phyloP scores from a whole-genome alignment of 2,888 invertebrate species.

The Conchocele bisecta region DNA sequence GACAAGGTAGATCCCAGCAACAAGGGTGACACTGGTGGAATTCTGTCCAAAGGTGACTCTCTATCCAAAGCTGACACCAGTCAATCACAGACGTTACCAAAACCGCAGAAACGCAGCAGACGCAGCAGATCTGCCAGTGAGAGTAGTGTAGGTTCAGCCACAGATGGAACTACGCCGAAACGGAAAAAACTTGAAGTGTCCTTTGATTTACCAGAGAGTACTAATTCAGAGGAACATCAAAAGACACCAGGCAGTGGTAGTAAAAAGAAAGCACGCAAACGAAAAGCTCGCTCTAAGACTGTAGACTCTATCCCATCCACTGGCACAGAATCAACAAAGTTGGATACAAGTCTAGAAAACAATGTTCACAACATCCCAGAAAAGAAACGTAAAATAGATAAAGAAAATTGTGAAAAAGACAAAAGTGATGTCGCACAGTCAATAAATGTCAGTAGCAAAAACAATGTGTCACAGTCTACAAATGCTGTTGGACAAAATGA shows the following conservation, averaged over 20 bases:
- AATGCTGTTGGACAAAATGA: slow-evolving; percentile 3
- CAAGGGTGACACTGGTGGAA: too few relatives aligned
- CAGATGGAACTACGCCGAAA: slow-evolving; percentile 35
- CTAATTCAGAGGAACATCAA: slow-evolving; percentile 13
- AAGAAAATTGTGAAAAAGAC: too few relatives aligned
- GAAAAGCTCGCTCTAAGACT: slow-evolving; percentile 51
- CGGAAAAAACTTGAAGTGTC: slow-evolving; percentile 40
- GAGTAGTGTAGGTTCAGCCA: slow-evolving; percentile 35
- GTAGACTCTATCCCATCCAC: not conserved
- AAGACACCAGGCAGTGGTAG: not conserved
- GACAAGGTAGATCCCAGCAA: too few relatives aligned
- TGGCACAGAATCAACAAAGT: slow-evolving; percentile 32
- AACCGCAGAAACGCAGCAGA: too few relatives aligned
- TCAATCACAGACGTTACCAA: too few relatives aligned
- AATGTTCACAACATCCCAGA: slow-evolving; percentile 31
- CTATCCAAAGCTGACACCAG: too few relatives aligned
- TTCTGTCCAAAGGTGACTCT: too few relatives aligned
- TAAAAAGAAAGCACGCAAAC: slow-evolving; percentile 56
- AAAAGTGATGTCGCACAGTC: too few relatives aligned
- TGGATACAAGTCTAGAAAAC: slow-evolving; percentile 28
- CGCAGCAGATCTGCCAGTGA: slow-evolving; percentile 60
- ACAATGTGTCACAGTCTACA: too few relatives aligned
- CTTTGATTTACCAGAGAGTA: slow-evolving; percentile 26
- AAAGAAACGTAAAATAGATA: slow-evolving; percentile 40
- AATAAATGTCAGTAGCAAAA: too few relatives aligned